Base-by-base conservation (phyloP, 2,888 invertebrate genomes). In the Lepidonotus clava region DNA sequence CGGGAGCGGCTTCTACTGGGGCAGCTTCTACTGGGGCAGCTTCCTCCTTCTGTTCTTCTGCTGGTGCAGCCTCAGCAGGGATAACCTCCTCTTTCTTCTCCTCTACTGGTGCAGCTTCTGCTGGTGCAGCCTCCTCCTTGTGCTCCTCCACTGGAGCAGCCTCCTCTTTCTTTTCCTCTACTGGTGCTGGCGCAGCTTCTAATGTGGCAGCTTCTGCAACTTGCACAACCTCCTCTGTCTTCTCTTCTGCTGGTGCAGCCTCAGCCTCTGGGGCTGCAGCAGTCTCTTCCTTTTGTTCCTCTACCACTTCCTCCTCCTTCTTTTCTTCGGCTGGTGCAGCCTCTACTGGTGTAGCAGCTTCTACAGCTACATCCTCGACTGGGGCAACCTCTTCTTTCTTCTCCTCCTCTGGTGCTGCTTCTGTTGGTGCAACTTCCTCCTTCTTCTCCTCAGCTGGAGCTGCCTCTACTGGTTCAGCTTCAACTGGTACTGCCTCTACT, bases 1-100 rank as follows among this genome's bases (percentile, higher is more conserved):
- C 46, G 14, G 80, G 80, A 0, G 80, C 71, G 5, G 34, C 80
- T 24, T 80, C 80, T 51, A 51, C 51, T 24, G 46, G 41, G 0
- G 80, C n/a, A 46, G 80, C 80, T 41, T 41, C 80, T 28, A 80
- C 80, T 46, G 41, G 46, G 5, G 46, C 80, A 80, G 46, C 80
- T 32, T 80, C 76, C 6, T 76, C 76, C n/a, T 76, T 36, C 76
- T 76, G 34, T 24, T 76, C 76, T 38, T 76, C 76, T 40, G 6
- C 28, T 24, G 66, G 66, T 21, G 66, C 66, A 8, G 24, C 66
- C 66, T 66, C 66, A 14, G 11, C 66, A 8, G 66, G 14, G 8
- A 28, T 32, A 28, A 28, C 66, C 66, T 66, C 66, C 6, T 66
- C 66, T 66, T 66, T 66, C 66, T 66, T 66, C n/a, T 66, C 66